phyloP scores from a whole-genome alignment of 2,113 vertebrate genomes.

The Bombycilla garrulus region DNA sequence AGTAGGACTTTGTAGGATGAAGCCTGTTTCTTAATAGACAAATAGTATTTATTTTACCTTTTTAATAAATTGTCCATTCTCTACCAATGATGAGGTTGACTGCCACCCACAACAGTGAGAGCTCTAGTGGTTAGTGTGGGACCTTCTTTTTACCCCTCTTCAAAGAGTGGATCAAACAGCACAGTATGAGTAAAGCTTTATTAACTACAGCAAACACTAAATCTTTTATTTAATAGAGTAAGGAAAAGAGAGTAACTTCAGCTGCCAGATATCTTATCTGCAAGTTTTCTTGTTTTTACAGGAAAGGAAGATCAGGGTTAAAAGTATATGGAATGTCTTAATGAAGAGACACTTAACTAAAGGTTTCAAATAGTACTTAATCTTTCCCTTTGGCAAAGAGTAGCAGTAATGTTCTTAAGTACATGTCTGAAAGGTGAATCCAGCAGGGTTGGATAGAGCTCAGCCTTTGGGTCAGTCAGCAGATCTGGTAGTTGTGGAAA shows the following conservation, averaged over 20 bases:
- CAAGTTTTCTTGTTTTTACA: neutral
- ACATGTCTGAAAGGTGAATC: neutral
- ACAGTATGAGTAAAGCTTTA: neutral
- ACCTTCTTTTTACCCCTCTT: neutral
- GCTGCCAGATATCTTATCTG: neutral
- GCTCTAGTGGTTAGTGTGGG: neutral
- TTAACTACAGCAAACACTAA: neutral
- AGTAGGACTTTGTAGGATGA: neutral
- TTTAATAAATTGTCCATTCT: neutral
- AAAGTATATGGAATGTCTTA: neutral
- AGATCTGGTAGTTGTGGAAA: neutral
- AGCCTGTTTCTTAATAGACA: neutral
- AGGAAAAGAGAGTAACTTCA: neutral
- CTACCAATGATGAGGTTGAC: neutral
- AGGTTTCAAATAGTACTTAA: neutral
- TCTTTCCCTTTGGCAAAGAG: neutral
- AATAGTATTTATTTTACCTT: neutral
- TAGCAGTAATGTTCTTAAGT: neutral
- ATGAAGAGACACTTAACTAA: neutral
- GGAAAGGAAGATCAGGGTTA: neutral
- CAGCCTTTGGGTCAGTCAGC: neutral
- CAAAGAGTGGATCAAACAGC: neutral
- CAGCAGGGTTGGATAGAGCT: neutral
- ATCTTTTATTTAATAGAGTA: neutral
- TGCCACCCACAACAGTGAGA: neutral